Percentiles rank a stretch among this genome's conserved stretches.
Evolutionary conservation across 2,888 invertebrate species (phyloP).

Genomic region (Campopleginae sp.): DNA sequence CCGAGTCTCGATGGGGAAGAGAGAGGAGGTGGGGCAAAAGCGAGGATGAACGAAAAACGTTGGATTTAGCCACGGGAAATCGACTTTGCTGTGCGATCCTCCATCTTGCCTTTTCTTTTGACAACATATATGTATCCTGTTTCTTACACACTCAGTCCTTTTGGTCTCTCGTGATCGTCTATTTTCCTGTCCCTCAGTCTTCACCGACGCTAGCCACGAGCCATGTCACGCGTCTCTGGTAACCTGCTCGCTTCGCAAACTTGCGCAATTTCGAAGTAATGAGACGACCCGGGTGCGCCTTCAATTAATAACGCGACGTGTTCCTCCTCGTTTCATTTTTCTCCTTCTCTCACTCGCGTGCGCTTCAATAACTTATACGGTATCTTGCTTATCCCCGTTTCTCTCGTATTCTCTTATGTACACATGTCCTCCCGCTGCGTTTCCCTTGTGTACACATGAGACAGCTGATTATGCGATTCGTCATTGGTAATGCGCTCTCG

Average conservation of each 20-base stretch:
- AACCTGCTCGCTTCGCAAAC: conserved; percentile 61
- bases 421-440: conserved; percentile 23
- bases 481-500: not conserved
- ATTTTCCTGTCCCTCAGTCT: not conserved
- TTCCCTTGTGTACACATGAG: conserved; percentile 3
- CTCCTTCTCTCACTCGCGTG: not conserved
- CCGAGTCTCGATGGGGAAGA: not conserved
- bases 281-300: conserved; percentile 65
- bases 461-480: not conserved
- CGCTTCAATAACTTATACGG: conserved; percentile 53
- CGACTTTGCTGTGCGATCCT: conserved; percentile 36
- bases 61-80: conserved; percentile 47
- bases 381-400: conserved; percentile 6
- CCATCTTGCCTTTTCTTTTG: not conserved
- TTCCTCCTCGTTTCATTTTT: not conserved
- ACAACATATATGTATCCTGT: conserved; percentile 15
- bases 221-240: conserved; percentile 5
- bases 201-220: conserved; percentile 26
- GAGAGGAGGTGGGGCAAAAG: not conserved
- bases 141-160: conserved; percentile 8
- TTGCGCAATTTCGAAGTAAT: conserved; percentile 70
- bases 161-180: conserved; percentile 1
- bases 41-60: conserved; percentile 27
- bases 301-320: conserved; percentile 69
- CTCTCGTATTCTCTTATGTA: not conserved